Conservation (phyloP, 2,888 invertebrate species). For the Diarsia dahlii region DNA sequence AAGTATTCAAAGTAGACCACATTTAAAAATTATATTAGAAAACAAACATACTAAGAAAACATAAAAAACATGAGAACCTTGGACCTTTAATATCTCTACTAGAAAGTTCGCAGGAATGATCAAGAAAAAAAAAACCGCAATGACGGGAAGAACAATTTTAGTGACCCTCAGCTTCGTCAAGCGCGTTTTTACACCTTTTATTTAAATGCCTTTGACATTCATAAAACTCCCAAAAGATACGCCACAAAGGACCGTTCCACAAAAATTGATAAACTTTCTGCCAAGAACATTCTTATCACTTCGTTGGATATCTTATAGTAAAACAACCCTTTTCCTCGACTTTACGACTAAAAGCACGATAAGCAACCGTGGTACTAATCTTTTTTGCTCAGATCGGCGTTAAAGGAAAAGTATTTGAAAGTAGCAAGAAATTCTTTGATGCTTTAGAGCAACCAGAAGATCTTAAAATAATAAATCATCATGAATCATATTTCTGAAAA, state of each 20-base stretch:
- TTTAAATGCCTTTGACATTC: constrained; percentile 8
- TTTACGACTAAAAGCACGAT: constrained; percentile 43
- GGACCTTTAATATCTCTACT: neutral
- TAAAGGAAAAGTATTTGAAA: constrained; percentile 20
- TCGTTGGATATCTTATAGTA: constrained; percentile 20
- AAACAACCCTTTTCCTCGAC: constrained; percentile 42
- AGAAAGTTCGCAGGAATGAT: neutral
- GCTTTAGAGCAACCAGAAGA: neutral
- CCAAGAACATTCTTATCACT: constrained; percentile 42
- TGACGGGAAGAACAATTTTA: neutral
- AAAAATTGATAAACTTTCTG: constrained; percentile 31
- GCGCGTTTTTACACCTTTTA: neutral
- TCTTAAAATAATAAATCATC: no score
- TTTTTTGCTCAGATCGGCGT: constrained; percentile 30
- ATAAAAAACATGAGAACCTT: neutral
- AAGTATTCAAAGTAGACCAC: neutral
- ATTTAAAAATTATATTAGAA: no score
- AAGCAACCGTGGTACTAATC: constrained; percentile 25
- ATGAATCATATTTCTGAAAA: no score
- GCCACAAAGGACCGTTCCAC: neutral
- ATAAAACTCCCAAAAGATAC: constrained; percentile 9
- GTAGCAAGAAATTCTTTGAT: neutral
- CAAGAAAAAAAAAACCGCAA: neutral
- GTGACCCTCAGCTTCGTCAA: neutral
- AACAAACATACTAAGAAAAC: no score